A percentile compares a stretch with the other conserved stretches of the same genome.
phyloP scores from a whole-genome alignment of 2,113 vertebrate species.

The Plecturocebus donacophilus region DNA sequence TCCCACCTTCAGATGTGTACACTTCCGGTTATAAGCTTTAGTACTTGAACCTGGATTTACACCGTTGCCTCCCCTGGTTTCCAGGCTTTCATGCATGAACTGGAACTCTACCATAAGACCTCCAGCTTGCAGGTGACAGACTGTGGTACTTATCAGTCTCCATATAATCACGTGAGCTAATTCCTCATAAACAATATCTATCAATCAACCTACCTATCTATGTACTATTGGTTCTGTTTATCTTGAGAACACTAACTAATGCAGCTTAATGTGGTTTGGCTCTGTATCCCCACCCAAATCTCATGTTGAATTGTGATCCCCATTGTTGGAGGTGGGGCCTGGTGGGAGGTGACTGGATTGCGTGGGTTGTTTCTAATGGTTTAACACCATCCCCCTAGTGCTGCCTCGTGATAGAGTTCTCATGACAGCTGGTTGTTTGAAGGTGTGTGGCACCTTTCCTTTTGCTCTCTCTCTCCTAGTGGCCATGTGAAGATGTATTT shows the following conservation, averaged over 20 bases:
- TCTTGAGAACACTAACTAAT: not conserved
- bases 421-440: too few relatives aligned
- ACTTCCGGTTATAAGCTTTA: not conserved
- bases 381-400: too few relatives aligned
- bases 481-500: too few relatives aligned
- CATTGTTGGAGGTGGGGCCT: too few relatives aligned
- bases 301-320: too few relatives aligned
- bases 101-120: accelerated
- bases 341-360: too few relatives aligned
- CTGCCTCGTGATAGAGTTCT: too few relatives aligned
- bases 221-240: not conserved
- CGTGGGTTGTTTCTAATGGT: too few relatives aligned
- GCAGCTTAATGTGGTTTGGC: too few relatives aligned
- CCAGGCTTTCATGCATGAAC: not conserved
- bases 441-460: too few relatives aligned
- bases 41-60: not conserved
- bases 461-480: too few relatives aligned
- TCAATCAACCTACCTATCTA: not conserved
- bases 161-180: not conserved
- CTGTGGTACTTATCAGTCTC: not conserved
- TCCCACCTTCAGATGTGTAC: not conserved
- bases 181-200: not conserved
- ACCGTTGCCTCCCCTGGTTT: not conserved
- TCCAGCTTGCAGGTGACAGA: not conserved
- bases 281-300: too few relatives aligned